phyloP scores from a whole-genome alignment of 2,797 vertebrate genomes.

The Mallotus villosus region DNA sequence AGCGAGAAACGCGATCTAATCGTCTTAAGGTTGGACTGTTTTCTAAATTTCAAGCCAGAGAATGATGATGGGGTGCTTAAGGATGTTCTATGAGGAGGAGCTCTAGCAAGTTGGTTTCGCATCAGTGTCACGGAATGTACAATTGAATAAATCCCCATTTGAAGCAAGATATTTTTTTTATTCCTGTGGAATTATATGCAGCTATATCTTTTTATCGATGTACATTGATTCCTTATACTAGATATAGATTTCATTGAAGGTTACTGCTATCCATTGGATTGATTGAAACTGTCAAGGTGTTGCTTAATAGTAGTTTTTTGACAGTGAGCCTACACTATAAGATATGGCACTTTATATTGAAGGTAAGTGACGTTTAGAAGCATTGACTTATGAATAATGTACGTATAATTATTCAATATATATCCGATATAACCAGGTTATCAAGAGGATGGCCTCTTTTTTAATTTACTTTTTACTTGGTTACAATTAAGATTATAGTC shows the following conservation, averaged over 20 bases:
- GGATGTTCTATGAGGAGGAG: background rate
- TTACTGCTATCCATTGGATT: slow-evolving; percentile 7
- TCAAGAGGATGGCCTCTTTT: no score
- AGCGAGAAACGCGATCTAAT: slow-evolving; percentile 24
- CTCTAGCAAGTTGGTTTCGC: background rate
- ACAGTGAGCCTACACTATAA: slow-evolving; percentile 18
- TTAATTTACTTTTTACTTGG: no score
- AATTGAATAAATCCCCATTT: slow-evolving; percentile 13
- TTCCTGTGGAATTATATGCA: slow-evolving; percentile 17
- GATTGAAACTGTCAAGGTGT: background rate
- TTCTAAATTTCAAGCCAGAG: background rate
- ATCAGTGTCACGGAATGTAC: background rate
- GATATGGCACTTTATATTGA: slow-evolving; percentile 61
- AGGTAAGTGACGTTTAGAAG: slow-evolving; percentile 64
- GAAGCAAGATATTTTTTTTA: slow-evolving; percentile 25
- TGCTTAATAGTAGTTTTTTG: background rate
- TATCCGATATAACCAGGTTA: no score
- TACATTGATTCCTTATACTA: background rate
- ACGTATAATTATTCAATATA: no score
- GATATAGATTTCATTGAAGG: slow-evolving; percentile 13
- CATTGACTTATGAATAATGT: background rate
- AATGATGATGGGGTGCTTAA: background rate
- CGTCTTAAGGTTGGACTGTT: slow-evolving; percentile 20
- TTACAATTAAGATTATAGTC: no score
- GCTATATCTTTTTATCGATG: background rate